Evolutionary conservation across 2,113 vertebrate genomes (phyloP).

Genomic region (Emydocephalus ijimae): DNA sequence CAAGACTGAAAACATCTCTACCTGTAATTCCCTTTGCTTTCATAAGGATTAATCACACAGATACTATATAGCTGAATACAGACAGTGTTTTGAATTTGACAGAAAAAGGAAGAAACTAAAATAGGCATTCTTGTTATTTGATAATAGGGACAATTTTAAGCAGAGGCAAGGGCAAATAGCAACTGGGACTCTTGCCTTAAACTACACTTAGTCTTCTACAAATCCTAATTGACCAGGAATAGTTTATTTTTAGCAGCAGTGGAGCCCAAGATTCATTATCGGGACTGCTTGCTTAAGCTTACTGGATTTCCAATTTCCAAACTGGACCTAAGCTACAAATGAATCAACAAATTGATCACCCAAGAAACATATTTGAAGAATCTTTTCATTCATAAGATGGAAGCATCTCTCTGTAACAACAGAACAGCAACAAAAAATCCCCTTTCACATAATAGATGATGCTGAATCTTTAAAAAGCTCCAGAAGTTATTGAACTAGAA

Average conservation of each 20-base stretch:
- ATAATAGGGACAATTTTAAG: background rate
- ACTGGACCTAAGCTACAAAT: background rate
- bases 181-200: background rate
- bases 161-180: background rate
- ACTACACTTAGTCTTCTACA: background rate
- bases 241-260: background rate
- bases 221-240: background rate
- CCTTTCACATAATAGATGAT: background rate
- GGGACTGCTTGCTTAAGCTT: background rate
- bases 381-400: background rate
- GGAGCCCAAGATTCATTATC: background rate
- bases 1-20: slow-evolving; percentile 12
- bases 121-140: background rate
- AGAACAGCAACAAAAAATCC: background rate
- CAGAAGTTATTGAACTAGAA: background rate
- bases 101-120: background rate
- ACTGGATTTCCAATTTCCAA: too few species aligned
- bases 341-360: background rate
- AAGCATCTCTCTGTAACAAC: background rate
- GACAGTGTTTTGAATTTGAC: slow-evolving; percentile 3
- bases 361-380: background rate
- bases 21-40: slow-evolving; percentile 6
- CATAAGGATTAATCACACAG: slow-evolving; percentile 17
- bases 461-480: background rate
- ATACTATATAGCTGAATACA: slow-evolving; percentile 1